A percentile compares a stretch with the other conserved stretches of the same genome.
Conservation (phyloP, 2,888 invertebrate genomes). For the Ellobium chinense region DNA sequence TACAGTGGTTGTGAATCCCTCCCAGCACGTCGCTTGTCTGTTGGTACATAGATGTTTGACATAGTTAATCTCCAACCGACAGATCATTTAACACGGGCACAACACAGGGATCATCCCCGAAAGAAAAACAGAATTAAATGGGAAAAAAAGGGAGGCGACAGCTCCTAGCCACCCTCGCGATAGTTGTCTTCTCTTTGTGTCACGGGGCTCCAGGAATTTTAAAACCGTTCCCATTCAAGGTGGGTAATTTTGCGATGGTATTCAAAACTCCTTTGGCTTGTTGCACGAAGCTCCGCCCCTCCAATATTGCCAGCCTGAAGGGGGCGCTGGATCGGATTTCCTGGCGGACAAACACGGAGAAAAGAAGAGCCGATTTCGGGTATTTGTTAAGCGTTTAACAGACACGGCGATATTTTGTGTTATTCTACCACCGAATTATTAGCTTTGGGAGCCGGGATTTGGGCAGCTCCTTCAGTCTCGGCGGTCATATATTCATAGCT, state of each 20-base stretch:
- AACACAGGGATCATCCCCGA: too few species aligned
- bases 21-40: too few species aligned
- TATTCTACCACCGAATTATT: background rate
- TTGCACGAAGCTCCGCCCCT: background rate
- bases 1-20: too few species aligned
- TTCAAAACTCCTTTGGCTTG: background rate
- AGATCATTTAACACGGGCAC: too few species aligned
- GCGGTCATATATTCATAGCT: background rate
- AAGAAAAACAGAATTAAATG: too few species aligned
- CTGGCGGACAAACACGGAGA: background rate
- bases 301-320: background rate
- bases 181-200: background rate
- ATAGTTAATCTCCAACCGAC: too few species aligned
- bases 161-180: background rate
- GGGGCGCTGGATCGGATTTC: background rate
- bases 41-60: too few species aligned
- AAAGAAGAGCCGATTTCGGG: background rate
- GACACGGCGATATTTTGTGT: background rate
- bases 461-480: too few species aligned
- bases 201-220: background rate
- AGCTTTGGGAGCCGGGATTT: background rate
- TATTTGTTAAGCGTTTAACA: constrained; percentile 19
- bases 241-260: background rate
- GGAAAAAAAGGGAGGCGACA: too few species aligned
- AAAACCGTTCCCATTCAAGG: background rate